Percentiles rank a stretch among this genome's conserved stretches.
Evolutionary conservation across 2,113 vertebrate species (phyloP).

Genomic region (Tautogolabrus adspersus): DNA sequence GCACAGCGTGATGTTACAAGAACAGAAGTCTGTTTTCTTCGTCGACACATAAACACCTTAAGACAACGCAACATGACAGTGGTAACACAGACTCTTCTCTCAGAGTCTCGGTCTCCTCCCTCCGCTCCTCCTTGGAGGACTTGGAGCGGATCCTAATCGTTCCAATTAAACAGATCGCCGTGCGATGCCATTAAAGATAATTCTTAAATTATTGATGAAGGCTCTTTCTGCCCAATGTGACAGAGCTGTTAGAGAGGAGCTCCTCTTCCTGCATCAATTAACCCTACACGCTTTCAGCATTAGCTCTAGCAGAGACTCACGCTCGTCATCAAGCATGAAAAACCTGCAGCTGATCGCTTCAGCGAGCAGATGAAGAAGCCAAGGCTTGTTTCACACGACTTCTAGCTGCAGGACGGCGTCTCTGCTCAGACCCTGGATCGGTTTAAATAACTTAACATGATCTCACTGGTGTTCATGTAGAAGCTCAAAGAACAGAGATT

Average conservation of each 20-base stretch:
- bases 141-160: conserved; percentile 28
- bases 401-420: not conserved
- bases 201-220: conserved; percentile 40
- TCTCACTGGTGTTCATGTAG: no score
- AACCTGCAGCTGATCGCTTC: conserved; percentile 17
- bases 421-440: not conserved
- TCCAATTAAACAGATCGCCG: conserved; percentile 36
- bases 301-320: conserved; percentile 33
- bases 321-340: conserved; percentile 29
- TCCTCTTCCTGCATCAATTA: conserved; percentile 60
- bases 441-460: no score
- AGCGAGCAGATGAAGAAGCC: conserved; percentile 16
- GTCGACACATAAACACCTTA: no score
- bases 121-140: not conserved
- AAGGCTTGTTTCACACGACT: not conserved
- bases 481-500: no score
- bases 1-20: no score
- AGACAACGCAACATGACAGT: no score
- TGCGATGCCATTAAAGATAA: conserved; percentile 20
- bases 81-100: no score
- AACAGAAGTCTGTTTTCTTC: no score
- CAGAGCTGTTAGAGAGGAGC: conserved; percentile 13
- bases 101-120: no score
- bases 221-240: conserved; percentile 18
- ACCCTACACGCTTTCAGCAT: conserved; percentile 65